Evolutionary conservation across 2,113 vertebrate genomes (phyloP), one percentile per base, ranked within the genome.

Genomic region (Microtus richardsoni): DNA sequence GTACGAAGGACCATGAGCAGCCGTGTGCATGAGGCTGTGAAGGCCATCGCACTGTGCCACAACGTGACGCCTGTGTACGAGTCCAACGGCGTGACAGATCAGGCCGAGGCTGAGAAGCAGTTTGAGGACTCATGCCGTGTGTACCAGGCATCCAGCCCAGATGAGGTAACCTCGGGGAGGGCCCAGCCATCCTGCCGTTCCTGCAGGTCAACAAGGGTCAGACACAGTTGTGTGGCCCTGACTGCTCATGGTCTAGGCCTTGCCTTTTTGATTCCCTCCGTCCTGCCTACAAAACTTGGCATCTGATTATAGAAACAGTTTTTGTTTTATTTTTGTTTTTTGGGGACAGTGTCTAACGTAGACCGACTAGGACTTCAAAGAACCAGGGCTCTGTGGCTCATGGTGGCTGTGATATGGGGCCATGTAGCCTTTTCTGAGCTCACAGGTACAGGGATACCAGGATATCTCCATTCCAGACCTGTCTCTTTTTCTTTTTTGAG

Each of bases 1-100:
- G 99, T 99, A 47, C 99, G 99, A n/a, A 99, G 99, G 97, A 99
- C 99, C 73, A 99, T 99, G 99, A 99, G 99, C 98, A 99, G 99
- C 96, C 98, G 99, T 6, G 99, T 99, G 85, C 99, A 99, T 0
- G 99, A 99, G 95, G 99, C 99, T 0, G 99, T 99, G 97, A 99
- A 99, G 98, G 99, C 99, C 87, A 99, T 99, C 0, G 99, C 99
- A 0, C 98, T 99, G 80, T 99, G 99, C 97, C 99, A 99, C 98
- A 99, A 99, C 1, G 99, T 99, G 73, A 99, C 99, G 0, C 99
- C 99, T 0, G 99, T 99, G 7, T 99, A 99, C 3, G 99, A 99
- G 98, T 98, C 99, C 97, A 99, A 99, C 0, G 99, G 99, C 0
- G 99, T 99, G 96, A 99, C 99, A 0, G 99, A 99, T 98, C 99